These are phyloP conservation scores for Agrilus mali DNA, from an alignment of 2,888 invertebrate species.

Conservation along the genomic window DNA sequence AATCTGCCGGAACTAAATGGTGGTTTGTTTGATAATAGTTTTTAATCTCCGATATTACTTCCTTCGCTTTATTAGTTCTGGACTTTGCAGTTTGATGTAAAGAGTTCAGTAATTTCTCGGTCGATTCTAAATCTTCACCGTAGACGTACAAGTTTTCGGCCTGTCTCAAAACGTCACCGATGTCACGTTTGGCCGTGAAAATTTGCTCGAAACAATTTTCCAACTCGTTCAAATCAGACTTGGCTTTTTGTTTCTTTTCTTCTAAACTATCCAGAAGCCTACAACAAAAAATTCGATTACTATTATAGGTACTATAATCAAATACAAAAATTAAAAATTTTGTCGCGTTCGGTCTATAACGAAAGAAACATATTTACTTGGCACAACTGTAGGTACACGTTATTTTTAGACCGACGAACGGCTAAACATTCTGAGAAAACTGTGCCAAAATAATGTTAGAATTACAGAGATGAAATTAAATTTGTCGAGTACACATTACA, in stretches of 20 bases:
- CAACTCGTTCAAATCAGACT: conserved; percentile 64
- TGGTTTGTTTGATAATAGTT: conserved; percentile 49
- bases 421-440: neutral
- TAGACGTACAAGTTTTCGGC: conserved; percentile 64
- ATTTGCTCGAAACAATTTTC: conserved; percentile 59
- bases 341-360: too few relatives aligned
- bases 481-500: neutral
- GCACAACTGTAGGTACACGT: neutral
- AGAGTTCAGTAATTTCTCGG: conserved; percentile 45
- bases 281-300: conserved; percentile 20
- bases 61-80: conserved; percentile 43
- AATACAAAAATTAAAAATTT: too few relatives aligned
- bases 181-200: conserved; percentile 51
- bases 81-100: conserved; percentile 46
- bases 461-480: neutral
- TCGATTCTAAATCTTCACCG: conserved; percentile 55
- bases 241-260: conserved; percentile 62
- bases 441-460: neutral
- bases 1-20: conserved; percentile 59
- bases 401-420: neutral
- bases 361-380: too few relatives aligned
- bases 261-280: conserved; percentile 72
- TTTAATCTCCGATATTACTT: conserved; percentile 45
- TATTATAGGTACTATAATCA: neutral
- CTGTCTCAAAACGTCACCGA: conserved; percentile 53